A percentile compares a stretch with the other conserved stretches of the same genome.
phyloP scores from a whole-genome alignment of 2,113 vertebrate species.

The Mesocricetus auratus region DNA sequence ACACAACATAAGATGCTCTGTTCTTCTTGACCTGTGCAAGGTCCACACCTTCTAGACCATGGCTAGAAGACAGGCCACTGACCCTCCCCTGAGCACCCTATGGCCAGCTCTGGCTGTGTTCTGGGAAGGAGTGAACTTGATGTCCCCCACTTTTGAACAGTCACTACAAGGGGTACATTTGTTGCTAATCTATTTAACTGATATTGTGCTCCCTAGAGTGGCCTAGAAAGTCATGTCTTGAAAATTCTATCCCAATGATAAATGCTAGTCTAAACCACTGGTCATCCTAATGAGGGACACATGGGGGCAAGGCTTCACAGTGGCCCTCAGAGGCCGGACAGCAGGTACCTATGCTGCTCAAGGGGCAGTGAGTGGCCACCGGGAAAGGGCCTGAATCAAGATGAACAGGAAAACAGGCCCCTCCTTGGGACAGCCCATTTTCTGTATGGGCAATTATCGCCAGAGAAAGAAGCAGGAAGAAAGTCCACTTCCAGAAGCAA shows the following conservation, averaged over 20 bases:
- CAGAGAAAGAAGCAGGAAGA: neutral
- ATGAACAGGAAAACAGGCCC: neutral
- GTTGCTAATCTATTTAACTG: neutral
- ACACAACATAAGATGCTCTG: no score
- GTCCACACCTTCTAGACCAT: neutral
- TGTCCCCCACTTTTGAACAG: no score
- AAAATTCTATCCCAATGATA: neutral
- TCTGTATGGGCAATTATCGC: rapidly evolving
- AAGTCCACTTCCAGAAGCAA: neutral
- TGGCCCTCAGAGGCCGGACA: neutral
- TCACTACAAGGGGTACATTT: neutral
- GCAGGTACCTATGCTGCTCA: neutral
- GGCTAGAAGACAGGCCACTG: neutral
- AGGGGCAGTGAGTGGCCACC: neutral
- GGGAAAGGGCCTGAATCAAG: no score
- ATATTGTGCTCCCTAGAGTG: no score
- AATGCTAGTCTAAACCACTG: neutral
- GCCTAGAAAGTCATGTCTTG: neutral
- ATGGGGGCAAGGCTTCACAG: neutral
- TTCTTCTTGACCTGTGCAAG: neutral
- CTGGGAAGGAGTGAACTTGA: neutral
- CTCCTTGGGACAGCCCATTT: neutral
- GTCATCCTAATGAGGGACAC: neutral
- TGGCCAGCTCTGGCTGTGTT: rapidly evolving
- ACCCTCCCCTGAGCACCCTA: no score